Conservation (phyloP, 2,797 vertebrate species). For the Mergus octosetaceus region DNA sequence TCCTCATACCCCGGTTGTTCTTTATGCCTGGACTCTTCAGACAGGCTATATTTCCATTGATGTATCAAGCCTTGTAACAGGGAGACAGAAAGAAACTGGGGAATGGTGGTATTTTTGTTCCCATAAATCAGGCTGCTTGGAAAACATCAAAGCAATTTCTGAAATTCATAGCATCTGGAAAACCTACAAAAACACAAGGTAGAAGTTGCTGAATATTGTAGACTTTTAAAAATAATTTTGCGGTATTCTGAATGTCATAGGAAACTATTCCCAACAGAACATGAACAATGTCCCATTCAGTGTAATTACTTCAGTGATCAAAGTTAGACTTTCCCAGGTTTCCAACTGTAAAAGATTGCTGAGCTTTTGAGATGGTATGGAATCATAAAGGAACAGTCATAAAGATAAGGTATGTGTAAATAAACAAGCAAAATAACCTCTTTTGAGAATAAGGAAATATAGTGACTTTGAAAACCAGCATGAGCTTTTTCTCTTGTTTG, state of each 20-base stretch:
- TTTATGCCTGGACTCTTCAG: neutral
- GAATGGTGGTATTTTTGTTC: conserved; percentile 25
- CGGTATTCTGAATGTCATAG: neutral
- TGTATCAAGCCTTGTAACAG: neutral
- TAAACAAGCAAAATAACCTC: conserved; percentile 46
- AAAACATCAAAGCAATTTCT: conserved; percentile 36
- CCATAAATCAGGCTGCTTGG: conserved; percentile 33
- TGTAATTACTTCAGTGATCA: conserved; percentile 61
- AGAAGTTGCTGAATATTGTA: conserved; percentile 19
- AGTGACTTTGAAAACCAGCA: conserved; percentile 43
- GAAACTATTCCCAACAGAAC: conserved; percentile 39
- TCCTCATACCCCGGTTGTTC: neutral
- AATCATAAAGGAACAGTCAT: conserved; percentile 16
- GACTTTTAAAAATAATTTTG: conserved; percentile 25
- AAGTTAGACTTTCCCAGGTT: conserved; percentile 63
- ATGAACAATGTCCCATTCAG: conserved; percentile 48
- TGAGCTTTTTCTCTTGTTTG: neutral
- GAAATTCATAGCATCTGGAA: conserved; percentile 17
- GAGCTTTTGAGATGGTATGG: conserved; percentile 58
- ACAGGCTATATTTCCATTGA: neutral
- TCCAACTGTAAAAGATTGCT: conserved; percentile 11
- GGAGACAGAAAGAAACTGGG: conserved; percentile 13
- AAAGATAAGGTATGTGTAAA: conserved; percentile 69
- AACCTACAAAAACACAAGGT: conserved; percentile 15
- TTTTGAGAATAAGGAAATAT: conserved; percentile 24